Conservation (phyloP, 1,140 invertebrate genomes). For the Nymphalis io region DNA sequence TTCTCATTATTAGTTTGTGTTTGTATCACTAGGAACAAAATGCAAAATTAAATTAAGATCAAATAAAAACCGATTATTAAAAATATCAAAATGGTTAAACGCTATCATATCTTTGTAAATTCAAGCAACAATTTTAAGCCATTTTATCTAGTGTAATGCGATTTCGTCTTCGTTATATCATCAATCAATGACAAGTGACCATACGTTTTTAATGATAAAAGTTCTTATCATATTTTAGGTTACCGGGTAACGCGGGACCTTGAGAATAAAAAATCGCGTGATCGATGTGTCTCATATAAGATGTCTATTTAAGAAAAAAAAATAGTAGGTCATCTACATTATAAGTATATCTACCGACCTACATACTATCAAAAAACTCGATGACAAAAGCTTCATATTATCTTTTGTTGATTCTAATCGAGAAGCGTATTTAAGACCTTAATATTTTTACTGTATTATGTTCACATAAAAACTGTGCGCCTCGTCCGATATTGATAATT, state of each 20-base stretch:
- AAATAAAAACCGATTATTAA: not conserved
- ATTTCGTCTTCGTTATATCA: conserved; percentile 31
- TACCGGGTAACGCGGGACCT: conserved; percentile 53
- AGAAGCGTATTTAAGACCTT: too few species aligned
- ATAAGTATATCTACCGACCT: too few species aligned
- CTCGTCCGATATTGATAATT: too few species aligned
- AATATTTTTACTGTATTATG: too few species aligned
- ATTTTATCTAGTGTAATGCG: conserved; percentile 25
- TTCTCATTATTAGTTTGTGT: too few species aligned
- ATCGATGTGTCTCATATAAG: conserved; percentile 16
- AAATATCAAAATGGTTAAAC: not conserved
- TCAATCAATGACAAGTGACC: conserved; percentile 54
- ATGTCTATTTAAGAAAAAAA: not conserved
- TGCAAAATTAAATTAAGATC: not conserved
- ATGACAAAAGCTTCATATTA: too few species aligned
- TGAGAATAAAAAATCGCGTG: conserved; percentile 27
- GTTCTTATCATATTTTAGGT: conserved; percentile 58
- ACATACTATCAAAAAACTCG: too few species aligned
- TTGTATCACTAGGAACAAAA: too few species aligned
- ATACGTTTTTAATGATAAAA: conserved; percentile 40
- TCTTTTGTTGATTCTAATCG: too few species aligned
- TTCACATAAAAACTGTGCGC: too few species aligned
- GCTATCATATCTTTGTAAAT: not conserved
- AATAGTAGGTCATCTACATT: too few species aligned
- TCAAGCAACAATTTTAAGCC: conserved; percentile 11